These are phyloP conservation scores for Ceyx margarethae DNA, from an alignment of 2,113 vertebrate genomes.

Conservation along the genomic window DNA sequence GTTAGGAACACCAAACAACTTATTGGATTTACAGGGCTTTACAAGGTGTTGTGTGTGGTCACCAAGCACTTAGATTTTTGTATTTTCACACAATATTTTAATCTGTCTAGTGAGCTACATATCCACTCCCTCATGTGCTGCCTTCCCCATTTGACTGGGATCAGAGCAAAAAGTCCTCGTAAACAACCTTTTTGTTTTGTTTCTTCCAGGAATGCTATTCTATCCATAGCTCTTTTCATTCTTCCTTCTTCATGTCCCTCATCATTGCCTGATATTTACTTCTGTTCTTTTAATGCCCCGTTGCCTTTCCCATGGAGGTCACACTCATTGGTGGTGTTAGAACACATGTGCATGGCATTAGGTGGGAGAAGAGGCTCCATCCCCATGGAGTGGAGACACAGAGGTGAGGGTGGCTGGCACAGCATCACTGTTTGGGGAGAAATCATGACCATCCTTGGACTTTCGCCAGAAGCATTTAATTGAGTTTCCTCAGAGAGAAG, in stretches of 20 bases:
- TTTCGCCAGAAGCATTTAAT: conserved; percentile 57
- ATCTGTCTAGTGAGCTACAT: neutral
- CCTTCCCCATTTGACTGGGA: neutral
- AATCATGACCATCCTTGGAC: neutral
- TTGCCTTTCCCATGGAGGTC: neutral
- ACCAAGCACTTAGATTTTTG: neutral
- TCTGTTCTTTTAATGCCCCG: neutral
- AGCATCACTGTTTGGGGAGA: neutral
- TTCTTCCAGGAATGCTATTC: neutral
- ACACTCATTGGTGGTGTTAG: accelerated
- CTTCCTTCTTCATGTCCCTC: neutral
- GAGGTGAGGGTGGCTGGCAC: accelerated
- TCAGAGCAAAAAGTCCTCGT: neutral
- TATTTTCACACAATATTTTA: neutral
- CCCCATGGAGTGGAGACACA: neutral
- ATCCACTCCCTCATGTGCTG: accelerated
- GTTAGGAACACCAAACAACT: accelerated
- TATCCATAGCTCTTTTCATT: neutral
- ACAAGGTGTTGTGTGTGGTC: neutral
- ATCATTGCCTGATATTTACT: neutral
- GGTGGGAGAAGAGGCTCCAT: neutral
- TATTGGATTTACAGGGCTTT: neutral
- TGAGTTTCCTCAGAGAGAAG: conserved; percentile 66
- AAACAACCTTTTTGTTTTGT: neutral
- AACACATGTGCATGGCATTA: accelerated